Evolutionary conservation across 2,797 vertebrate species (phyloP).

Genomic region (Molossus molossus): DNA sequence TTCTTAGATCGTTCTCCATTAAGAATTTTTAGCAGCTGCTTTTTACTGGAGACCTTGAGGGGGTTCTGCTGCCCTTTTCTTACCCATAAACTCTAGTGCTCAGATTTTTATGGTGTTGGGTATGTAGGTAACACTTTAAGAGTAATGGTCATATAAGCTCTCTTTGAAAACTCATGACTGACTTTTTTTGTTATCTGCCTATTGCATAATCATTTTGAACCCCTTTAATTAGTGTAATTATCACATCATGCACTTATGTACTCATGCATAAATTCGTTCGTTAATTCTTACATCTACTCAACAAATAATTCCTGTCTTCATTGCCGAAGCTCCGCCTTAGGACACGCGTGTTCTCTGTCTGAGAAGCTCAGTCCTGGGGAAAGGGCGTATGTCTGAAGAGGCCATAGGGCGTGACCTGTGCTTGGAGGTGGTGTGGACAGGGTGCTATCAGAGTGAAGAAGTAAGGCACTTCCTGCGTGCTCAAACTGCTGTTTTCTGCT

Average conservation of each 20-base stretch:
- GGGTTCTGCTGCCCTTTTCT: conserved; percentile 61
- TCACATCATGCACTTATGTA: not conserved
- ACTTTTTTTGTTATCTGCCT: conserved; percentile 20
- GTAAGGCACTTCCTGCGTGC: not conserved
- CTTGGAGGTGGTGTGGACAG: not conserved
- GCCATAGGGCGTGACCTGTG: not conserved
- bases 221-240: conserved; percentile 9
- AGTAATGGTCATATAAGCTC: conserved; percentile 20
- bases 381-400: not conserved
- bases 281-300: conserved; percentile 34
- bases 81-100: conserved; percentile 48
- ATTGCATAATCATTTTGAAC: conserved; percentile 51
- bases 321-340: not conserved
- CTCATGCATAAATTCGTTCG: not conserved
- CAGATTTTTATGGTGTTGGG: conserved; percentile 41
- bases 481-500: not conserved
- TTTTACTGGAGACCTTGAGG: conserved; percentile 64
- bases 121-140: conserved; percentile 50
- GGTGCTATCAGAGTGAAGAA: not conserved
- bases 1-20: conserved; percentile 48
- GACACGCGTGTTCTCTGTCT: conserved; percentile 51
- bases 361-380: not conserved
- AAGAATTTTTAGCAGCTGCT: conserved; percentile 59
- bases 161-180: conserved; percentile 61
- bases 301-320: not conserved